Conservation (phyloP, 2,888 invertebrate genomes). For the Drosophila tanythrix region DNA sequence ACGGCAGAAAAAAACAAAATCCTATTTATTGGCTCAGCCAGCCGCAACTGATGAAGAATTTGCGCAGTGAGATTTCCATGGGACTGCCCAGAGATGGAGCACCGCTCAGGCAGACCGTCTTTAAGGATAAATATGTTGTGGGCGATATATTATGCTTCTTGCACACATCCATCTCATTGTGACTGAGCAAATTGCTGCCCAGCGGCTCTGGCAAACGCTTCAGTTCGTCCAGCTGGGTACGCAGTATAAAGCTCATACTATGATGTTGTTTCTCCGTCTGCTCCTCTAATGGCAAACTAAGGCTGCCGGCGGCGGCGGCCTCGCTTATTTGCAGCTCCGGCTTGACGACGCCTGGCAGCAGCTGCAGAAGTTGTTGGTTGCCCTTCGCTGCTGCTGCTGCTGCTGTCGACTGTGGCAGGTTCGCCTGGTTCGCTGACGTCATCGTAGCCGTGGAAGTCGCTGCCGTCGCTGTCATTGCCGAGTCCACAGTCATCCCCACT, state of each 20-base stretch:
- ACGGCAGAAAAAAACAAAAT: conserved; percentile 5
- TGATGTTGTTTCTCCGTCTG: conserved; percentile 27
- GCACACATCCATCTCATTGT: conserved; percentile 91
- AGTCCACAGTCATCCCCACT: conserved; percentile 68
- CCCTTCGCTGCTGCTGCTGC: conserved; percentile 61
- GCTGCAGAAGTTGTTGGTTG: conserved; percentile 73
- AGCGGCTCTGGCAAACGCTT: conserved; percentile 81
- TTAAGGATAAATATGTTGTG: conserved; percentile 94
- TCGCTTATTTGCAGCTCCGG: conserved; percentile 65
- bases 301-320: conserved; percentile 54
- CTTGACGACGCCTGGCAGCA: conserved; percentile 55
- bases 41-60: conserved; percentile 84
- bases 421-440: conserved; percentile 69
- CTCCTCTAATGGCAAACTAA: conserved; percentile 50
- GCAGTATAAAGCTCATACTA: conserved; percentile 87
- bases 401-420: conserved; percentile 63
- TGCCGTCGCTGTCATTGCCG: conserved; percentile 71
- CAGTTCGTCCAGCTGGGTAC: conserved; percentile 83
- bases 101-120: conserved; percentile 90
- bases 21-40: conserved; percentile 83
- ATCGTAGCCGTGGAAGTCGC: conserved; percentile 77
- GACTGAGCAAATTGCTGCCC: conserved; percentile 87
- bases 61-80: conserved; percentile 85
- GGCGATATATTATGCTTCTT: conserved; percentile 92
- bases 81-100: conserved; percentile 78